These are phyloP conservation scores for Dasypolia templi DNA, from an alignment of 2,888 invertebrate species.

Conservation along the genomic window DNA sequence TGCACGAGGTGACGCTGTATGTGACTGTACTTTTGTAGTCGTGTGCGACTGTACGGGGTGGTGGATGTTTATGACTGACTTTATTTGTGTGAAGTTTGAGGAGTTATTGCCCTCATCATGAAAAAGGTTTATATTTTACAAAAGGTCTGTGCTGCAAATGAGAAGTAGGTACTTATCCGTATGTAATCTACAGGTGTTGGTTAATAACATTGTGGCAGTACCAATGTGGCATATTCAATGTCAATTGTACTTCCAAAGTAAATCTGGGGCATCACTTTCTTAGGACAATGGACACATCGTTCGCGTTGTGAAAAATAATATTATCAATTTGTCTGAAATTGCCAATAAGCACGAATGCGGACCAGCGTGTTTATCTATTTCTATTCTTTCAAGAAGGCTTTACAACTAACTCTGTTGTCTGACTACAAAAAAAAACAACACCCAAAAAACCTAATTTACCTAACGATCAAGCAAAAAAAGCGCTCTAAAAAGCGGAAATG, in stretches of 20 bases:
- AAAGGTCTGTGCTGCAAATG: neutral
- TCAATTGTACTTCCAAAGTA: neutral
- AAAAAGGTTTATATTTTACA: neutral
- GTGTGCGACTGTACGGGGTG: constrained; percentile 51
- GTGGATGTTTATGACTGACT: constrained; percentile 37
- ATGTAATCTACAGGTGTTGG: neutral
- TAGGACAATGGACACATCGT: neutral
- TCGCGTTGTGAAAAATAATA: neutral
- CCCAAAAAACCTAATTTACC: neutral
- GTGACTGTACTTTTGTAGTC: constrained; percentile 65
- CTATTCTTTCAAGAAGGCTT: neutral
- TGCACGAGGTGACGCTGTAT: constrained; percentile 65
- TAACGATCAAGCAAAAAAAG: constrained; percentile 2
- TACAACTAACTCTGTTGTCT: too few species aligned
- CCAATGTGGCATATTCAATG: neutral
- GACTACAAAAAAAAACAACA: neutral
- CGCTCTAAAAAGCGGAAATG: constrained; percentile 2
- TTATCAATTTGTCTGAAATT: neutral
- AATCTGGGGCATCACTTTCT: neutral
- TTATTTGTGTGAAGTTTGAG: constrained; percentile 31
- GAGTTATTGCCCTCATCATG: neutral
- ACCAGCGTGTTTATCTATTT: neutral
- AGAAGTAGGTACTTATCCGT: neutral
- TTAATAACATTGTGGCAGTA: neutral
- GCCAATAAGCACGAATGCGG: neutral